Conservation (phyloP, 2,888 invertebrate species). For the Trachelus iudaicus region DNA sequence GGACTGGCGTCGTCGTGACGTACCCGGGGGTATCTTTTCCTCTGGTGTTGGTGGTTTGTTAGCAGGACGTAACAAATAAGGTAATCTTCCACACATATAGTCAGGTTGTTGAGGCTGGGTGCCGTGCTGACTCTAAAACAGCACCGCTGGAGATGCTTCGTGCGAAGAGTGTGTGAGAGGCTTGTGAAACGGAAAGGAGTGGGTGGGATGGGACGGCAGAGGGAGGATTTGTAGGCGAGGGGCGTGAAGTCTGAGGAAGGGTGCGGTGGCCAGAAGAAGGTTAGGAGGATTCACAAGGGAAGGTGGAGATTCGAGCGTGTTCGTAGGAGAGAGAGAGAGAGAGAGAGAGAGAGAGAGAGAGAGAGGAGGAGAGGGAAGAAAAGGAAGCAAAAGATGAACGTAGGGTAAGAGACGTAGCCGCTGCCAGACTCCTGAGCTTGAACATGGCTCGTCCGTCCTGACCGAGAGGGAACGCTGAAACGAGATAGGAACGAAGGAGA, state of each 20-base stretch:
- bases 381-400: constrained; percentile 15
- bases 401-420: constrained; percentile 15
- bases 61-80: constrained; percentile 62
- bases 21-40: constrained; percentile 41
- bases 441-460: background rate
- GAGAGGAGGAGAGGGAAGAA: constrained; percentile 17
- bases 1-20: constrained; percentile 18
- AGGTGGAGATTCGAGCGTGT: constrained; percentile 16
- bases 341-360: constrained; percentile 10
- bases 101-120: constrained; percentile 52
- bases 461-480: background rate
- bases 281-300: constrained; percentile 12
- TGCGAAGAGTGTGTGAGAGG: constrained; percentile 15
- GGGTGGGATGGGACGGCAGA: background rate
- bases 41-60: constrained; percentile 56
- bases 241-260: background rate
- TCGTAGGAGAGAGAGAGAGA: background rate
- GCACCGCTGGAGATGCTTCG: constrained; percentile 15
- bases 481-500: constrained; percentile 5
- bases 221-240: background rate
- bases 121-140: constrained; percentile 57
- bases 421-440: background rate
- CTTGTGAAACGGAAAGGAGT: constrained; percentile 6
- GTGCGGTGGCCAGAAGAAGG: constrained; percentile 3
- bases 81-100: constrained; percentile 61